Evolutionary conservation across 2,797 vertebrate species (phyloP).

Genomic region (Chloroceryle amazona): DNA sequence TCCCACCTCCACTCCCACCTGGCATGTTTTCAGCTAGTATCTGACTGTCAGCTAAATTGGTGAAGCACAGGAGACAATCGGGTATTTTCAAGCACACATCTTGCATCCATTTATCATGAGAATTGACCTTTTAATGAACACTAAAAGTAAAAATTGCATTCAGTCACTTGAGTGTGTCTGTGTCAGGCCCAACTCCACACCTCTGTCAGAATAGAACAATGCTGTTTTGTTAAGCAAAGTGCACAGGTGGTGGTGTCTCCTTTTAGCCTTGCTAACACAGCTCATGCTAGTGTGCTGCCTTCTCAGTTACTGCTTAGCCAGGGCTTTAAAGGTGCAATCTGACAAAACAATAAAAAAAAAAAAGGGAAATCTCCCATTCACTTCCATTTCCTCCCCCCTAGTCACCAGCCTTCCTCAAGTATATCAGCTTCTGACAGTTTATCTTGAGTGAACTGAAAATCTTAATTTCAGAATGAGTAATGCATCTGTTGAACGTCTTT

Average conservation of each 20-base stretch:
- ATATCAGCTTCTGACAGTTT: not conserved
- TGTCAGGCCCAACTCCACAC: not conserved
- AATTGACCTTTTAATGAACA: not conserved
- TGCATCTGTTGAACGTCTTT: not conserved
- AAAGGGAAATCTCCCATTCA: not conserved
- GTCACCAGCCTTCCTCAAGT: not conserved
- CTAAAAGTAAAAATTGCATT: not conserved
- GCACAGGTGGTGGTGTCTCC: rapidly evolving
- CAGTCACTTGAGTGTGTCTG: not conserved
- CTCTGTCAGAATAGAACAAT: not conserved
- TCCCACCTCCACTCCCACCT: too few species aligned
- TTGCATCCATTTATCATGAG: not conserved
- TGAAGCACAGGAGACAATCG: too few species aligned
- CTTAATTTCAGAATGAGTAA: not conserved
- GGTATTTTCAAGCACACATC: too few species aligned
- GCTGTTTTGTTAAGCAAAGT: not conserved
- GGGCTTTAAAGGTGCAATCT: not conserved
- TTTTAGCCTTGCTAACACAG: not conserved
- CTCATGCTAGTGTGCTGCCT: not conserved
- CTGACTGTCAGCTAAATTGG: too few species aligned
- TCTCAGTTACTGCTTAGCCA: not conserved
- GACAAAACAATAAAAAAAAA: not conserved
- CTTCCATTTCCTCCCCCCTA: not conserved
- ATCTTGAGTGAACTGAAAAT: not conserved
- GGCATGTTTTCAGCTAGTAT: too few species aligned